Base-by-base conservation (phyloP, 2,113 vertebrate genomes). In the Amia ocellicauda region DNA sequence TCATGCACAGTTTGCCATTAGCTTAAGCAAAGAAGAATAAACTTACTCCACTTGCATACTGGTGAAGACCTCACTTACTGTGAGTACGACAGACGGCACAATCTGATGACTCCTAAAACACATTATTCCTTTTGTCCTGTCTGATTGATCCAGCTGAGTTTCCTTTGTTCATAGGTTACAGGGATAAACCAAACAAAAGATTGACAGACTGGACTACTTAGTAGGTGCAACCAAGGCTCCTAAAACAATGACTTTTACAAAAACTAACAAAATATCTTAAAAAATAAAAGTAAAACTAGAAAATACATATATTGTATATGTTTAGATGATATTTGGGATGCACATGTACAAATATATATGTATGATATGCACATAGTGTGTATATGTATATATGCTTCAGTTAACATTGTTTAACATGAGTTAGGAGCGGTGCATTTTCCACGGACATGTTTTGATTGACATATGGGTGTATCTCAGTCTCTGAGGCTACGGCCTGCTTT, bases 91-190 rank as follows among this genome's bases (percentile, higher is more conserved):
- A n/a, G n/a, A n/a, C n/a, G n/a, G n/a, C n/a, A n/a, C n/a, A n/a
- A n/a, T n/a, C n/a, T n/a, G n/a, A n/a, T n/a, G n/a, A n/a, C n/a
- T n/a, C n/a, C n/a, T n/a, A n/a, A n/a, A n/a, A n/a, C n/a, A n/a
- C n/a, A n/a, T n/a, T n/a, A n/a, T n/a, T n/a, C 23, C 68, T 79
- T 78, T 83, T 84, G 84, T 84, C 83, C 62, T 1, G 72, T 80
- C 79, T 77, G 83, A 80, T 79, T 80, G 84, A 84, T 85, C 78
- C 78, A 83, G 86, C 73, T 82, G 77, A 41, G 69, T 83, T 70
- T 68, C 72, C 78, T 85, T 85, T 86, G 84, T 85, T 71, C 81
- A 19, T n/a, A 64, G 71, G 47, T 42, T 68, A n/a, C 58, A 36
- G 63, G 72, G 66, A 73, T 69, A 49, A 51, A n/a, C n/a, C n/a